phyloP scores from a whole-genome alignment of 2,797 vertebrate genomes.

The Parambassis ranga region DNA sequence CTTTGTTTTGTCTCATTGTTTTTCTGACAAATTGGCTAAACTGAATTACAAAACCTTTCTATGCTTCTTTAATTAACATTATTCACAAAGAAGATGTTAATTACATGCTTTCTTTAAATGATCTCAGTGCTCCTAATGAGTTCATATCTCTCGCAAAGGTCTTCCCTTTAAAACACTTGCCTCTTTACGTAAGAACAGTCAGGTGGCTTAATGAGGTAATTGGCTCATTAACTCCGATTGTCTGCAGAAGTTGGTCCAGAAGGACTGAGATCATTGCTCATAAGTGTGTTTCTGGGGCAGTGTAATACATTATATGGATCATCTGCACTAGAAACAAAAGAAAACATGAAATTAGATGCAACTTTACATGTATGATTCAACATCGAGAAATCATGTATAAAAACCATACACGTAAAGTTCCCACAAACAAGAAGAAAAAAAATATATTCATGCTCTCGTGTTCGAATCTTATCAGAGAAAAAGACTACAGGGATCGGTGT shows the following conservation, averaged over 20 bases:
- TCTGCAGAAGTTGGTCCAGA: neutral
- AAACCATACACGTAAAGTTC: neutral
- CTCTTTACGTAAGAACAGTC: constrained; percentile 36
- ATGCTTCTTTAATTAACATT: constrained; percentile 45
- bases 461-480: neutral
- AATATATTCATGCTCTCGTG: rapidly evolving
- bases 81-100: constrained; percentile 42
- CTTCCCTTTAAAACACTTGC: constrained; percentile 17
- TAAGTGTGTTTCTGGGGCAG: constrained; percentile 10
- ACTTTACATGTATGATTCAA: constrained; percentile 74
- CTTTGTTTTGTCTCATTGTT: constrained; percentile 39
- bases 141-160: constrained; percentile 25
- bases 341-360: constrained; percentile 65
- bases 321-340: constrained; percentile 14
- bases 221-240: constrained; percentile 37
- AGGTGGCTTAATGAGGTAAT: constrained; percentile 50
- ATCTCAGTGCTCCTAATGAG: constrained; percentile 27
- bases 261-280: neutral
- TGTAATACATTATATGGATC: constrained; percentile 40
- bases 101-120: constrained; percentile 46
- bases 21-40: constrained; percentile 37
- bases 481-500: constrained; percentile 16
- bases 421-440: constrained; percentile 4
- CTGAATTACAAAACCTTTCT: constrained; percentile 8
- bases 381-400: constrained; percentile 54